Evolutionary conservation across 2,797 vertebrate species (phyloP), one percentile per base, ranked within the genome.

Genomic region (Crenuchus spilurus): DNA sequence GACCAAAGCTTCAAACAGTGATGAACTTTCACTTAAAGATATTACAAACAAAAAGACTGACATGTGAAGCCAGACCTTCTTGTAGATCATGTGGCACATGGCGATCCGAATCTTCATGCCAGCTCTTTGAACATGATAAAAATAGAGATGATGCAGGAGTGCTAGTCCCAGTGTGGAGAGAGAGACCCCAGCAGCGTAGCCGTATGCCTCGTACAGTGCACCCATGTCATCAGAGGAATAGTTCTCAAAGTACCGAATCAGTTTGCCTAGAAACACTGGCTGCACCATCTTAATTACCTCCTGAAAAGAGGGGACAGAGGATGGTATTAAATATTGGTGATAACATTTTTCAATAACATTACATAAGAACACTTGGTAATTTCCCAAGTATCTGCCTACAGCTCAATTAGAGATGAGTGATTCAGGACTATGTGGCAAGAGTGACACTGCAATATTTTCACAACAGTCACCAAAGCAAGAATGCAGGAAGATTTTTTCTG

Each of bases 21-120:
- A 28, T 8, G 10, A 26, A 16, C 7, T 6, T n/a, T 14, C 2
- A 0, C 13, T 22, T 26, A 26, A 41, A 13, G 1, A 13, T 16
- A 37, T 13, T 9, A 11, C 14, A 1, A 14, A 9, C 24, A 70
- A 14, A 71, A 79, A 31, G 57, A 52, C 79, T 61, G 64, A 31
- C 51, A 51, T 1, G 16, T 18, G 14, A 37, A 9, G 64, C 75
- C 92, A 84, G 67, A 97, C 97, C 96, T 99, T 99, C 46, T 80
- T 91, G 86, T 96, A 98, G 80, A 99, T 97, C 92, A 99, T 94
- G 80, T 98, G 96, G 70, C 96, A 98, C 90, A 97, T 89, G 33
- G 96, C 97, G 3, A 99, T 90, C 33, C 96, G 84, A 1, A 95
- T 88, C 89, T 88, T 95, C 96, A 98, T 98, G 81, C 96, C 96